phyloP scores from a whole-genome alignment of 2,888 invertebrate genomes.

The Macropis europaea region DNA sequence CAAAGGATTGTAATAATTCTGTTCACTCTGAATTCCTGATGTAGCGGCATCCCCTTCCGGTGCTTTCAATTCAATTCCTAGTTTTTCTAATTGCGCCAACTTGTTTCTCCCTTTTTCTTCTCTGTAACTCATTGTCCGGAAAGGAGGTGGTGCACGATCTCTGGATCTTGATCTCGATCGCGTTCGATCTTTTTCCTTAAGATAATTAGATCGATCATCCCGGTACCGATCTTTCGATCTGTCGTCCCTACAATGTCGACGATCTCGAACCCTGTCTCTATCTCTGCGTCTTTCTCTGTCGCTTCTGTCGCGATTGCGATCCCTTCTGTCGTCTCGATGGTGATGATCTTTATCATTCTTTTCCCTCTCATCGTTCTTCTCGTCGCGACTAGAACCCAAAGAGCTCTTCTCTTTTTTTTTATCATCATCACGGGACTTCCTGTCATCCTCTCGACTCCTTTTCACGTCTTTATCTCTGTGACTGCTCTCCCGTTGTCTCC shows the following conservation, averaged over 20 bases:
- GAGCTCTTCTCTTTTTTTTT: constrained; percentile 68
- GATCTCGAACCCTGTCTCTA: constrained; percentile 68
- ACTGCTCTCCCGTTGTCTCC: constrained; percentile 66
- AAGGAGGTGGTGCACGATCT: constrained; percentile 67
- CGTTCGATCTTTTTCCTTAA: constrained; percentile 76
- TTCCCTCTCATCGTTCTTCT: constrained; percentile 66
- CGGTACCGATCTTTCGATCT: constrained; percentile 74
- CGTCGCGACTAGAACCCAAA: constrained; percentile 65
- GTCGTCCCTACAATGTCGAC: constrained; percentile 72
- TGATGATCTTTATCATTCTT: constrained; percentile 71
- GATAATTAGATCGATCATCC: constrained; percentile 70
- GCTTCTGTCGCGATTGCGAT: constrained; percentile 63
- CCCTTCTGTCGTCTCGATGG: constrained; percentile 72
- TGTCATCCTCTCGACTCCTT: constrained; percentile 70
- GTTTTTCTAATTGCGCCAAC: constrained; percentile 80
- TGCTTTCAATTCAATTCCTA: constrained; percentile 79
- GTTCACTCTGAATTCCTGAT: constrained; percentile 74
- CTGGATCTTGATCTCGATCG: constrained; percentile 75
- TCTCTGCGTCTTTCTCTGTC: constrained; percentile 60
- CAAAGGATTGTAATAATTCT: constrained; percentile 88
- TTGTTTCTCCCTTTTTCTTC: constrained; percentile 80
- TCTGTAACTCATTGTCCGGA: constrained; percentile 72
- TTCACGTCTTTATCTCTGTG: constrained; percentile 69
- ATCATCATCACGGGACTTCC: constrained; percentile 70
- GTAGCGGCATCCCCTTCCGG: constrained; percentile 67